Evolutionary conservation across 2,797 vertebrate genomes (phyloP).

Genomic region (Chelonia mydas): DNA sequence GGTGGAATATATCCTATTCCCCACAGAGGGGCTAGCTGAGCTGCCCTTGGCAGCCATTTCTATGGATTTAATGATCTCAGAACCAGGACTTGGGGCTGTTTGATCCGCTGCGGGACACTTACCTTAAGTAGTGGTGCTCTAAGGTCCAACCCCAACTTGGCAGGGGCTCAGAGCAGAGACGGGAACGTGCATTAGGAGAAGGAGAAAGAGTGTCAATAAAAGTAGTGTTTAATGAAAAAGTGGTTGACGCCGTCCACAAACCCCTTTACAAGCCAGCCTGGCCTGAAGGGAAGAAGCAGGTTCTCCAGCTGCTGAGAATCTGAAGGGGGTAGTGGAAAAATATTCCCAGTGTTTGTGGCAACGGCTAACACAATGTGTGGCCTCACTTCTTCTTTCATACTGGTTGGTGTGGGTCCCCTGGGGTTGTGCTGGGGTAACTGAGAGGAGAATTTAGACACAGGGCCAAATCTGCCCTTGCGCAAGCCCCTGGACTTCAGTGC

Average conservation of each 20-base stretch:
- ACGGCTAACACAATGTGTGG: rapidly evolving
- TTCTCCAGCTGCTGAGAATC: background rate
- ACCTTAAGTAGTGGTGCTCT: background rate
- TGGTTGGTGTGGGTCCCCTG: background rate
- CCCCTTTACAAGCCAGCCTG: background rate
- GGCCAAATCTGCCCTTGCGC: background rate
- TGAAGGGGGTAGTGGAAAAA: background rate
- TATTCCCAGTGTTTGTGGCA: slow-evolving; percentile 1
- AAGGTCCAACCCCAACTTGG: rapidly evolving
- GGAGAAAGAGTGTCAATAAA: background rate
- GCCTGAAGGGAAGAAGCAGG: background rate
- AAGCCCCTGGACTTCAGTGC: background rate
- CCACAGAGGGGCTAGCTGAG: background rate
- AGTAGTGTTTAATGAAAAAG: background rate
- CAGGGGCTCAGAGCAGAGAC: background rate
- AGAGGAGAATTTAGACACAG: background rate
- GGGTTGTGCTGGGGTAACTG: rapidly evolving
- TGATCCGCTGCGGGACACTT: background rate
- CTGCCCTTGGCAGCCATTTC: background rate
- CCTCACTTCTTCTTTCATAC: background rate
- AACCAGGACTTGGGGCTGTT: background rate
- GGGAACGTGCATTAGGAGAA: background rate
- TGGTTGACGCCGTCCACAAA: background rate
- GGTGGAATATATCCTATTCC: background rate
- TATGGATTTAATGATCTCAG: background rate